Base-by-base conservation (phyloP, 2,113 vertebrate genomes). In the Megaceryle torquata region DNA sequence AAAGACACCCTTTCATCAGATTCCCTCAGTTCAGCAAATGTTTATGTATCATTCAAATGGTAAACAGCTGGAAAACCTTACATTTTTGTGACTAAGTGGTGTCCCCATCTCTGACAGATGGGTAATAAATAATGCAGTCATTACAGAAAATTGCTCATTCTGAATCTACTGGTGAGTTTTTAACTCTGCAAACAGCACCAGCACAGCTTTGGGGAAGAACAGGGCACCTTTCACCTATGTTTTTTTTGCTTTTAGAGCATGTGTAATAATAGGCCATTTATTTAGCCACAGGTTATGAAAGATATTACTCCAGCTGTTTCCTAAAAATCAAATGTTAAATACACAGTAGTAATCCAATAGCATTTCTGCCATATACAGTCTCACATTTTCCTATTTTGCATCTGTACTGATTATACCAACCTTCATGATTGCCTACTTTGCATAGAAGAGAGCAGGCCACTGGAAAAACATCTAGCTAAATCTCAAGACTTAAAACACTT, bases 1-100 rank as follows among this genome's bases (percentile, higher is more conserved):
- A 87, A 87, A 37, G 41, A 75, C 72, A 83, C 14, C 5, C 33
- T 95, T 65, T 86, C 74, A 92, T 65, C 67, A 71, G 65, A 71
- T 91, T 84, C 67, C n/a, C 70, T 79, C 65, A 60, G 56, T 95
- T 85, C 65, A 85, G 48, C 57, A 79, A 84, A 82, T 61, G 53
- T 39, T 92, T 84, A 89, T 87, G 78, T 64, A 72, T 82, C 57
- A 87, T 48, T 48, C 39, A 69, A 35, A 88, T 41, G 35, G 81
- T 43, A 48, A 93, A 82, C 86, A 97, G 78, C 87, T 95, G 93
- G 77, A 79, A 79, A 89, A 85, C 50, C 21, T 83, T 63, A 84
- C 15, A 48, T 21, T 50, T 89, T 21, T 56, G 81, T 50, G 74
- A 69, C 81, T 69, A 85, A 85, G 25, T 60, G 28, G n/a, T 76